phyloP scores from a whole-genome alignment of 2,888 invertebrate genomes.

The Atrina japonica region DNA sequence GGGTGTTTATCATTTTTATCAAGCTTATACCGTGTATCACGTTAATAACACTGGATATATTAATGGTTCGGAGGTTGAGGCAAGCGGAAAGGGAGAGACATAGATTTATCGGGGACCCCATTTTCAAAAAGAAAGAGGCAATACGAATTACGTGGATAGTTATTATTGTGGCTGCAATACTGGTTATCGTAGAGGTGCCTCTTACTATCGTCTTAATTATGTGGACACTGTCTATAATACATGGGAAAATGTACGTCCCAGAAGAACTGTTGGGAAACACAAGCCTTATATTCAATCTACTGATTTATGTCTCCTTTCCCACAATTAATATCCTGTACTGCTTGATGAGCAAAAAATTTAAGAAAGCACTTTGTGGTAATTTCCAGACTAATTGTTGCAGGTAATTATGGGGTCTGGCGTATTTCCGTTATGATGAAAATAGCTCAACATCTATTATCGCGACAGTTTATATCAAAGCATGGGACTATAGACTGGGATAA shows the following conservation, averaged over 20 bases:
- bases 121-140: constrained; percentile 60
- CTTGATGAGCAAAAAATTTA: constrained; percentile 94
- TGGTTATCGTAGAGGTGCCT: constrained; percentile 81
- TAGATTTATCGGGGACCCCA: constrained; percentile 83
- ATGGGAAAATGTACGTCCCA: constrained; percentile 42
- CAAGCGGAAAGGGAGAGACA: constrained; percentile 88
- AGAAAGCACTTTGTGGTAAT: constrained; percentile 81
- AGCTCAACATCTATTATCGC: no score
- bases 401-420: no score
- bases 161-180: constrained; percentile 79
- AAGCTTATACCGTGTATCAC: constrained; percentile 93
- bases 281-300: constrained; percentile 89
- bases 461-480: no score
- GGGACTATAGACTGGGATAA: no score
- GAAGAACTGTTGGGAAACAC: constrained; percentile 51
- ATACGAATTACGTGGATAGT: constrained; percentile 77
- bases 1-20: constrained; percentile 93
- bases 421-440: no score
- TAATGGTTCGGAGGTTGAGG: constrained; percentile 91
- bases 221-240: constrained; percentile 85
- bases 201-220: constrained; percentile 82
- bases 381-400: no score
- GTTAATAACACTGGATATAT: constrained; percentile 91
- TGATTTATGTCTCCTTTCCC: constrained; percentile 93
- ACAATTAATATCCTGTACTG: constrained; percentile 97